These are phyloP conservation scores for Dendrocopos noguchii DNA, from an alignment of 2,113 vertebrate species.

Conservation along the genomic window DNA sequence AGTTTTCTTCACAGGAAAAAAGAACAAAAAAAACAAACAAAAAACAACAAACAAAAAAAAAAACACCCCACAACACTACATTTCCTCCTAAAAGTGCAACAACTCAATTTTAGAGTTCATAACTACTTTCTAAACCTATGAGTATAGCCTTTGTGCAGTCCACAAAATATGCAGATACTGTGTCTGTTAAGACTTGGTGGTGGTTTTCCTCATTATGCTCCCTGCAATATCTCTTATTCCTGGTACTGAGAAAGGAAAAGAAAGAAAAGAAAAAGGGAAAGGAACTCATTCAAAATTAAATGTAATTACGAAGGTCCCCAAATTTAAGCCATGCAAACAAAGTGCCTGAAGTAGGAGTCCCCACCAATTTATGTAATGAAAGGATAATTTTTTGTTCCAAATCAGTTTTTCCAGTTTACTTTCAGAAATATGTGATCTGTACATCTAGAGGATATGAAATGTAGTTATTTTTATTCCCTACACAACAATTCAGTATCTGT, in stretches of 20 bases:
- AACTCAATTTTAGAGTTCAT: neutral
- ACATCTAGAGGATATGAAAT: slow-evolving; percentile 12
- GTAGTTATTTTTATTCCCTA: neutral
- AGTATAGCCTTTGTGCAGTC: neutral
- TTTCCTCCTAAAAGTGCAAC: neutral
- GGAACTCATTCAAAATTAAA: neutral
- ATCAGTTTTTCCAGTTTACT: neutral
- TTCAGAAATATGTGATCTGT: neutral
- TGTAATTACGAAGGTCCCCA: neutral
- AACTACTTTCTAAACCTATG: neutral
- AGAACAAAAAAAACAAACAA: too few relatives aligned
- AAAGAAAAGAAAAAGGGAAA: neutral
- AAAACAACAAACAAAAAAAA: too few relatives aligned
- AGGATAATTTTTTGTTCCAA: neutral
- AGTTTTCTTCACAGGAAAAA: neutral
- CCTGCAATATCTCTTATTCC: neutral
- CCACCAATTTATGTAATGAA: neutral
- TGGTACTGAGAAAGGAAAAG: neutral
- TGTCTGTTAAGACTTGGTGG: neutral
- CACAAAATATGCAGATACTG: neutral
- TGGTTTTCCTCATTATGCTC: neutral
- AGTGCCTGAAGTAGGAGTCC: neutral
- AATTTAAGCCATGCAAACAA: neutral
- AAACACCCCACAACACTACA: neutral
- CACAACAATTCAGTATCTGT: slow-evolving; percentile 20